A percentile compares a stretch with the other conserved stretches of the same genome.
Evolutionary conservation across 1,140 invertebrate species (phyloP).

Genomic region (Drosophila tani): DNA sequence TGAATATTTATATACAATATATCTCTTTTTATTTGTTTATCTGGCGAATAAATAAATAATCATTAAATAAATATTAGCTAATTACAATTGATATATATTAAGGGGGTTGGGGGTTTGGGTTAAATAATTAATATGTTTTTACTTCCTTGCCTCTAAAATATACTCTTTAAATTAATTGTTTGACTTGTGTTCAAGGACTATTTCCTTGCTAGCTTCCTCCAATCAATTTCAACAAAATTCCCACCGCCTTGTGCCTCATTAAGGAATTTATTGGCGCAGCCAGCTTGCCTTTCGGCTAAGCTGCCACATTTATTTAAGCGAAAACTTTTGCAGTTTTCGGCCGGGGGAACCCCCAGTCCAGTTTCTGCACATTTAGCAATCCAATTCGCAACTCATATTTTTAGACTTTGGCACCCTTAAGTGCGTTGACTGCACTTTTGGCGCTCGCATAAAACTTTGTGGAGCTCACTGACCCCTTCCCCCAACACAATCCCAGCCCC

Average conservation of each 20-base stretch:
- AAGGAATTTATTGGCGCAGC: slow-evolving; percentile 32
- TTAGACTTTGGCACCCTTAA: slow-evolving; percentile 54
- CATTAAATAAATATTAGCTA: background rate
- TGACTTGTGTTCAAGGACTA: slow-evolving; percentile 13
- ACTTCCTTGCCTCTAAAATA: background rate
- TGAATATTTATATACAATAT: background rate
- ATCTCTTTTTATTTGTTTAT: background rate
- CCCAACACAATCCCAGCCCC: slow-evolving; percentile 15
- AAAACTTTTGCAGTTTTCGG: slow-evolving; percentile 38
- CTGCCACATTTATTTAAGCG: slow-evolving; percentile 65
- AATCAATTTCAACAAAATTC: slow-evolving; percentile 45
- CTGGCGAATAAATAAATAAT: background rate
- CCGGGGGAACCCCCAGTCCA: slow-evolving; percentile 3
- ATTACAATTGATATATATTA: background rate
- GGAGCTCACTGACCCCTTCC: slow-evolving; percentile 17
- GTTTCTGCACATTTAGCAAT: slow-evolving; percentile 45
- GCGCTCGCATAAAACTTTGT: slow-evolving; percentile 74
- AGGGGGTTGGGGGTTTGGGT: too few species aligned
- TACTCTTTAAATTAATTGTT: background rate
- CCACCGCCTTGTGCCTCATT: slow-evolving; percentile 37
- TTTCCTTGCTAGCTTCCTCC: background rate
- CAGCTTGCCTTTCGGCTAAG: slow-evolving; percentile 36
- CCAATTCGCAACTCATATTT: slow-evolving; percentile 80
- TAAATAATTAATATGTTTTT: background rate
- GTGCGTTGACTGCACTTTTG: slow-evolving; percentile 79